phyloP scores from a whole-genome alignment of 2,113 vertebrate genomes.

The Macaca fascicularis region T2T-MFA8v1.1 NC_088379.1:193192501-193193000 shows the following conservation, averaged over 20 bases:
- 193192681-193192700: background rate
- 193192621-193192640: background rate
- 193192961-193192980: conserved; percentile 75
- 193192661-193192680: background rate
- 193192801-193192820: background rate
- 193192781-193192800: background rate
- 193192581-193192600: background rate
- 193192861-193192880: background rate
- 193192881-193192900: conserved; percentile 11
- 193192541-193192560: background rate
- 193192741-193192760: background rate
- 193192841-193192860: conserved; percentile 58
- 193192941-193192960: conserved; percentile 65
- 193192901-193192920: background rate
- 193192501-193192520: background rate
- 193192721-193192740: background rate
- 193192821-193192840: conserved; percentile 39
- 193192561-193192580: background rate
- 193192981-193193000: conserved; percentile 72
- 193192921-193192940: conserved; percentile 30
- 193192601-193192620: background rate
- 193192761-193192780: background rate
- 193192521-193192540: too few species aligned
- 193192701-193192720: background rate
- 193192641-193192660: background rate